phyloP scores from a whole-genome alignment of 2,888 invertebrate species.

The Serripes groenlandicus region DNA sequence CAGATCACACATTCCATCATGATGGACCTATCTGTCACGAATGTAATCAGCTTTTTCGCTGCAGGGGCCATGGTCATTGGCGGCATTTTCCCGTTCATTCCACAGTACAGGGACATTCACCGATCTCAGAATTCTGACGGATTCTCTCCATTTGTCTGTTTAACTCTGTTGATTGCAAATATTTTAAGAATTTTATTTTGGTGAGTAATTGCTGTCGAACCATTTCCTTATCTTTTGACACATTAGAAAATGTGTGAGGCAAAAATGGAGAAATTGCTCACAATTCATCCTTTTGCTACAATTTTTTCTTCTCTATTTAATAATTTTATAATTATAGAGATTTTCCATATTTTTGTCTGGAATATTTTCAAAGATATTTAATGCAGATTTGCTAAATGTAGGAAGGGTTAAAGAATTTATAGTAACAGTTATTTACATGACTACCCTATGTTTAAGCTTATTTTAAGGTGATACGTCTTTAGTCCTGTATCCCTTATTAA shows the following conservation, averaged over 20 bases:
- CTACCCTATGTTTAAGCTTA: no score
- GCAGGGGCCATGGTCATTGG: conserved; percentile 95
- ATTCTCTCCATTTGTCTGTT: conserved; percentile 98
- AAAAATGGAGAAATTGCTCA: conserved; percentile 1
- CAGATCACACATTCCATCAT: conserved; percentile 4
- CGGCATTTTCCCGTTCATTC: conserved; percentile 97
- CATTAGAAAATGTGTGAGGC: background rate
- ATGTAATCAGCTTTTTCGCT: conserved; percentile 74
- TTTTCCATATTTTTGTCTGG: no score
- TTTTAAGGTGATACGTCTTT: no score
- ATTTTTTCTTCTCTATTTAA: background rate
- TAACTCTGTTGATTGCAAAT: conserved; percentile 97
- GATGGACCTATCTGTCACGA: conserved; percentile 66
- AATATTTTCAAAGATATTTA: no score
- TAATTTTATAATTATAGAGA: no score
- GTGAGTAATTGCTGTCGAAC: conserved; percentile 89
- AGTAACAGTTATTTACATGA: no score
- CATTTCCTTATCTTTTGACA: background rate
- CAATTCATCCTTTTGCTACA: no score
- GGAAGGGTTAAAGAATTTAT: no score
- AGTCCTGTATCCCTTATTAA: no score
- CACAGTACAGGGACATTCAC: conserved; percentile 97
- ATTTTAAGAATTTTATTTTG: conserved; percentile 99
- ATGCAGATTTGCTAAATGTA: no score
- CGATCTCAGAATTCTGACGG: conserved; percentile 97